Conservation (phyloP, 92 coral and sea anemone genomes). For the Pocillopora meandrina region DNA sequence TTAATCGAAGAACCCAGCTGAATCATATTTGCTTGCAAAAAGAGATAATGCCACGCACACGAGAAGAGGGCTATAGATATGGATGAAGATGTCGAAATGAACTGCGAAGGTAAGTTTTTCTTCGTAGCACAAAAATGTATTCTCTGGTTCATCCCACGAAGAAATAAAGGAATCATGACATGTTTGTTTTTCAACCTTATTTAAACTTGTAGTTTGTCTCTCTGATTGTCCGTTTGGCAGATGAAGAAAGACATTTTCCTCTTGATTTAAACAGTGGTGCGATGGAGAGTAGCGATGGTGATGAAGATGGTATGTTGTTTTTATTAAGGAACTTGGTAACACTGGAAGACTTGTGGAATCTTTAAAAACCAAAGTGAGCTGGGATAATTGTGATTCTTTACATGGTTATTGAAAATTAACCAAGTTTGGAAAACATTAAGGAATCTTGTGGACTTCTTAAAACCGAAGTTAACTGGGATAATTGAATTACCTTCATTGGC, state of each 20-base stretch:
- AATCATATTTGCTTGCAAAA: constrained; percentile 25
- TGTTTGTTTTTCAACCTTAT: constrained; percentile 14
- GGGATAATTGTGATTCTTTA: no score
- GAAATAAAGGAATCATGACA: constrained; percentile 15
- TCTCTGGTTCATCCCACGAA: neutral
- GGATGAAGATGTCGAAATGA: constrained; percentile 15
- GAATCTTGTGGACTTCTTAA: neutral
- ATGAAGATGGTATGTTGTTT: constrained; percentile 10
- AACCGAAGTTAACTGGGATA: constrained; percentile 6
- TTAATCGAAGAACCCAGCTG: constrained; percentile 9
- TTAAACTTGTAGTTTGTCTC: constrained; percentile 8
- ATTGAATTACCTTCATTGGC: constrained; percentile 1
- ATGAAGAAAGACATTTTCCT: constrained; percentile 7
- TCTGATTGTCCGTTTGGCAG: constrained; percentile 21
- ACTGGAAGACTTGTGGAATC: no score
- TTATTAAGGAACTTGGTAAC: no score
- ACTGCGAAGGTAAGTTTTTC: constrained; percentile 19
- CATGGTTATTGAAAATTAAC: no score
- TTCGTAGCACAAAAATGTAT: constrained; percentile 1
- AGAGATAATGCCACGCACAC: constrained; percentile 4
- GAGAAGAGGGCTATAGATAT: neutral
- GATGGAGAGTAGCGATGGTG: constrained; percentile 18
- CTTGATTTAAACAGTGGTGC: constrained; percentile 12
- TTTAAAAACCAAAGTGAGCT: no score
- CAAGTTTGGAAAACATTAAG: neutral